Conservation (phyloP, 2,113 vertebrate genomes). For the Pluvialis apricaria region DNA sequence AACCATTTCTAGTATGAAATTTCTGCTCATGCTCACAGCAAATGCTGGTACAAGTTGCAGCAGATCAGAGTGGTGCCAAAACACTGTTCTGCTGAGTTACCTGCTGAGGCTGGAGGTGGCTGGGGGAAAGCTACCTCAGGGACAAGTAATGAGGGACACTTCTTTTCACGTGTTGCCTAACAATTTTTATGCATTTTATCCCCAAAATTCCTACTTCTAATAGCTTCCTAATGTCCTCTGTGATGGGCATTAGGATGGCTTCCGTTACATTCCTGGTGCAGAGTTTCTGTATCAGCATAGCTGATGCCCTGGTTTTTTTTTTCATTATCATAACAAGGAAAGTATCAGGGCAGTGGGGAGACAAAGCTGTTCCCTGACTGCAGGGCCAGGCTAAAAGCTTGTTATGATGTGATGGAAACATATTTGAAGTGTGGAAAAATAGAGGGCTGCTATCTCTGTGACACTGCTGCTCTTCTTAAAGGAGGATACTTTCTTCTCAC, state of each 20-base stretch:
- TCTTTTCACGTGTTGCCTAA: neutral
- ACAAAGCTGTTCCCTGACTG: neutral
- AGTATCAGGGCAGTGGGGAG: neutral
- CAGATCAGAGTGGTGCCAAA: neutral
- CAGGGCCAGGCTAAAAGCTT: neutral
- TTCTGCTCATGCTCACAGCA: neutral
- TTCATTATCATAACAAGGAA: neutral
- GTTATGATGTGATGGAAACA: neutral
- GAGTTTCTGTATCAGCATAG: neutral
- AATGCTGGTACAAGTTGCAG: neutral
- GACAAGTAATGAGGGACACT: neutral
- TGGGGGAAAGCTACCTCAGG: neutral
- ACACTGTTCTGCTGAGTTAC: neutral
- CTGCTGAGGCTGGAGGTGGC: neutral
- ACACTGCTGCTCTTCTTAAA: neutral
- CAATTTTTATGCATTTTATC: neutral
- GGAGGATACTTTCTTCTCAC: neutral
- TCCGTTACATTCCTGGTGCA: neutral
- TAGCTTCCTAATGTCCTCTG: neutral
- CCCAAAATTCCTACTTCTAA: neutral
- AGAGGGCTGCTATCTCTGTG: neutral
- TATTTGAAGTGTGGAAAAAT: neutral
- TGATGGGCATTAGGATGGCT: neutral
- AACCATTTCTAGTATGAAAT: neutral
- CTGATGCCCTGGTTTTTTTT: neutral